A percentile compares a stretch with the other conserved stretches of the same genome.
phyloP scores from a whole-genome alignment of 2,113 vertebrate species.

The Micronisus gabar region DNA sequence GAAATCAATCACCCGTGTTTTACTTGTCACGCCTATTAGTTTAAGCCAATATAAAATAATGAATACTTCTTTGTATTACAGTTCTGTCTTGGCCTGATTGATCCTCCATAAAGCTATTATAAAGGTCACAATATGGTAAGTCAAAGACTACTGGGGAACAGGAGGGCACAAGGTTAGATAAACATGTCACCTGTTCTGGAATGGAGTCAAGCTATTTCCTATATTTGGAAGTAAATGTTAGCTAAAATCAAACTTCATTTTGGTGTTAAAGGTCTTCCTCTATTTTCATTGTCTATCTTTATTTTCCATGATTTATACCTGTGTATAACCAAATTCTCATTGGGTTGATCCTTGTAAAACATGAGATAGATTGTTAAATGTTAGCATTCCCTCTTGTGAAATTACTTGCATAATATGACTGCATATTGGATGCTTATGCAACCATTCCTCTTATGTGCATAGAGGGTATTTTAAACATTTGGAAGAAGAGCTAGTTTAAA shows the following conservation, averaged over 20 bases:
- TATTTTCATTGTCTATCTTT: neutral
- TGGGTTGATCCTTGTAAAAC: neutral
- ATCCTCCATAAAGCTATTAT: conserved; percentile 54
- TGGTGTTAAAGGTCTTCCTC: neutral
- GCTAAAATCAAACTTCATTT: neutral
- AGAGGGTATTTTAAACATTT: neutral
- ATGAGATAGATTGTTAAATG: neutral
- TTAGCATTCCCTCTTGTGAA: neutral
- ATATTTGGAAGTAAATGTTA: conserved; percentile 8
- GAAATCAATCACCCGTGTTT: conserved; percentile 58
- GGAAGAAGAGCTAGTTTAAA: neutral
- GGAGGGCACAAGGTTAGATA: neutral
- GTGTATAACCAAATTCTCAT: neutral
- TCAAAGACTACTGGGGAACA: neutral
- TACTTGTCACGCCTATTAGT: conserved; percentile 44
- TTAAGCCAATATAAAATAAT: conserved; percentile 59
- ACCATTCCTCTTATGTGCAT: neutral
- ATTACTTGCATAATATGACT: neutral
- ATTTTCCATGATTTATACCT: neutral
- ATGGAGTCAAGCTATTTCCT: neutral
- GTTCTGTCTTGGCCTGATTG: conserved; percentile 26
- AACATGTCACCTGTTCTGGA: neutral
- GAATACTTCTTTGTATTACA: conserved; percentile 35
- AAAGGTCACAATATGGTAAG: conserved; percentile 54
- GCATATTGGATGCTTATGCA: neutral